Base-by-base conservation (phyloP, 2,888 invertebrate species). In the Catocala nupta region DNA sequence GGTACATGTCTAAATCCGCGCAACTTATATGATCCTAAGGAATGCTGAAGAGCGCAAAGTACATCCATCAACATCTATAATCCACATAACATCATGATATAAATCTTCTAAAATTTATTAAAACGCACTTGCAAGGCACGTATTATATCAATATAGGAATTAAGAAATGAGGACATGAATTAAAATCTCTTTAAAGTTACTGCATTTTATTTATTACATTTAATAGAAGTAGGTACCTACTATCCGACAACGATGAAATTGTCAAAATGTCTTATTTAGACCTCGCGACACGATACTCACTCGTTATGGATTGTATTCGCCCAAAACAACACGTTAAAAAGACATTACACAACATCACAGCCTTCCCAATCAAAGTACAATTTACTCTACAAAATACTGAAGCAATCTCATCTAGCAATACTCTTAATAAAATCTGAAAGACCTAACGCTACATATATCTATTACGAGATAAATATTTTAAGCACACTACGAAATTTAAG, bases 291-390 rank as follows among this genome's bases (percentile, higher is more conserved):
- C 25, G 25, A 25, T 25, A 25, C 25, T 25, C 36, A 7, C 36
- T 39, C 34, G 36, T 11, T 56, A 44, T 25, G 13, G 36, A 63
- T 12, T 55, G 9, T 44, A 60, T 49, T 57, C 44, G 43, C 44
- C 51, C 59, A 12, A 59, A 59, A 49, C 34, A 52, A 48, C 1
- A 25, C 5, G 12, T 16, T 12, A 50, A 5, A 55, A 52, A 11
- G 39, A 42, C 44, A 65, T 54, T 44, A 55, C 45, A 66, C 61
- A 47, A 55, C 67, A 69, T 81, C 81, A 81, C 81, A 81, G 81
- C 81, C 81, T 69, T 76, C 57, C 68, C 65, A 64, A 67, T 69
- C 48, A 64, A 68, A 65, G 10, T 45, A 69, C 16, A 63, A 58
- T 63, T 63, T 52, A 16, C 11, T 58, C 62, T 65, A 63, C 47